Conservation (phyloP, 1,140 invertebrate genomes). For the Heterodera schachtii region DNA sequence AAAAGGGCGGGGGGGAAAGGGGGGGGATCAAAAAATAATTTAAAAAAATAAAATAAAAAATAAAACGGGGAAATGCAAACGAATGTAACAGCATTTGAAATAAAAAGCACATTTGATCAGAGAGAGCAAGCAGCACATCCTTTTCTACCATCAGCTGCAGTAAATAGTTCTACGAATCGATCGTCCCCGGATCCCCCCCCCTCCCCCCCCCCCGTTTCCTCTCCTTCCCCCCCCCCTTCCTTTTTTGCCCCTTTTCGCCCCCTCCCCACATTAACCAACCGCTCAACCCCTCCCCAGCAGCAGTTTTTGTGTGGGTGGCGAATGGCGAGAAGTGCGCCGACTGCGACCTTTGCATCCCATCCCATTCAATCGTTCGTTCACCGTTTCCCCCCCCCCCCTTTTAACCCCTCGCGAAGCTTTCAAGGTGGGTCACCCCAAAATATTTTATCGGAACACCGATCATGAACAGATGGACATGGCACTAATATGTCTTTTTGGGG, state of each 20-base stretch:
- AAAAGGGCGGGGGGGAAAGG: not conserved
- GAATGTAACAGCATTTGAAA: not conserved
- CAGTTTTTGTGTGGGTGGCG: conserved; percentile 11
- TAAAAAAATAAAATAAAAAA: not conserved
- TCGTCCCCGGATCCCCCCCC: not conserved
- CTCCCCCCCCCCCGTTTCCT: not conserved
- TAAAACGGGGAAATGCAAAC: not conserved
- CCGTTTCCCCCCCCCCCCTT: too few relatives aligned
- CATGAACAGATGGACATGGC: not conserved
- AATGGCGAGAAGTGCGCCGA: not conserved
- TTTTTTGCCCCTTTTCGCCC: not conserved
- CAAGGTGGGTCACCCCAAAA: not conserved
- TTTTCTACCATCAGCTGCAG: not conserved
- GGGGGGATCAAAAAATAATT: not conserved
- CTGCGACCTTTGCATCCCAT: not conserved
- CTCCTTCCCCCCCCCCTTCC: not conserved
- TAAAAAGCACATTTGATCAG: not conserved
- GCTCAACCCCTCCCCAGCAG: not conserved
- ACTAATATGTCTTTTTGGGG: not conserved
- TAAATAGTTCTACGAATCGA: not conserved
- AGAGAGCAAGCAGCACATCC: not conserved
- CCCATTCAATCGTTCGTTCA: not conserved
- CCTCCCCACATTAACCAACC: not conserved
- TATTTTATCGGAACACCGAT: not conserved
- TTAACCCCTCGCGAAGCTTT: too few relatives aligned